Conservation (phyloP, 2,113 vertebrate genomes). For the Eolophus roseicapilla region DNA sequence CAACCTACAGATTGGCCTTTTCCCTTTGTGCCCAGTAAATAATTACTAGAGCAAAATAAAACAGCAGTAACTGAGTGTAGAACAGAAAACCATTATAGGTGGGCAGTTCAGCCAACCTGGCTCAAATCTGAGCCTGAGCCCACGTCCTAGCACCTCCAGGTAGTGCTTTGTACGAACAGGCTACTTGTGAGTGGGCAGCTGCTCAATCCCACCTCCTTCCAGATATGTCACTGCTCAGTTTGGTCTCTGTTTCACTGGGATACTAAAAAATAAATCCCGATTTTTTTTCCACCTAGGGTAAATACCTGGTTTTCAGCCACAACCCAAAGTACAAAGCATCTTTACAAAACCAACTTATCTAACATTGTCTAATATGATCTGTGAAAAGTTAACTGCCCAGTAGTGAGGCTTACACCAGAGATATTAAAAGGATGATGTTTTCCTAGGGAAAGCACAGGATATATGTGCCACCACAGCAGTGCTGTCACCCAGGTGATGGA, state of each 20-base stretch:
- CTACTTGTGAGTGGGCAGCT: not conserved
- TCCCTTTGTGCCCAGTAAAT: not conserved
- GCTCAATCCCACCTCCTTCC: not conserved
- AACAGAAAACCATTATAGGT: not conserved
- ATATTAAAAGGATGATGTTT: not conserved
- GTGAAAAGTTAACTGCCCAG: not conserved
- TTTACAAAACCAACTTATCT: not conserved
- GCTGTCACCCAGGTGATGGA: not conserved
- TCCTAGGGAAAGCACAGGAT: not conserved
- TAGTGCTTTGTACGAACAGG: not conserved
- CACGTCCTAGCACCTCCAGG: not conserved
- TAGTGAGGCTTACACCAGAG: not conserved
- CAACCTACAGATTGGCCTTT: not conserved
- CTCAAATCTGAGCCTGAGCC: not conserved
- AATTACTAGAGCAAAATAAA: not conserved
- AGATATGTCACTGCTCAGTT: too few species aligned
- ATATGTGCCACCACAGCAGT: accelerated
- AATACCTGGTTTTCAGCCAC: not conserved
- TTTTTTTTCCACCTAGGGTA: not conserved
- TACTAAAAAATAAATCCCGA: not conserved
- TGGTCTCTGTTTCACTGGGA: not conserved
- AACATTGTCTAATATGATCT: not conserved
- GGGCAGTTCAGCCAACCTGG: not conserved
- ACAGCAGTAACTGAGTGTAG: not conserved
- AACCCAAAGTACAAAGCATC: not conserved